These are phyloP conservation scores for Acropora yongei DNA, from an alignment of 64 coral and sea anemone genomes.

Conservation along the genomic window DNA sequence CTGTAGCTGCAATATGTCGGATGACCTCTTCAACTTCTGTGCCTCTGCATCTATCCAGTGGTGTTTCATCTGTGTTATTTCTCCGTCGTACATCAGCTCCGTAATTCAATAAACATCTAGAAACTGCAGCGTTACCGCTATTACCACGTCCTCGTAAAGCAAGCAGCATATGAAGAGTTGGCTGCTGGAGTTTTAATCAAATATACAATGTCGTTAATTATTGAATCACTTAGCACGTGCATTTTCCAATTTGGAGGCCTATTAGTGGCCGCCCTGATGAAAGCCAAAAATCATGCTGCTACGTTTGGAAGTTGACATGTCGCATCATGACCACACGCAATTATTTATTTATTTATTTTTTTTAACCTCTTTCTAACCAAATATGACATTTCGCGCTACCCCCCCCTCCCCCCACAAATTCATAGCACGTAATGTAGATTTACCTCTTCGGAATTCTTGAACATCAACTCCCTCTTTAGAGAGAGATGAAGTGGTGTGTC, in stretches of 20 bases:
- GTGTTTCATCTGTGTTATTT: slow-evolving; percentile 19
- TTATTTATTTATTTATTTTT: too few species aligned
- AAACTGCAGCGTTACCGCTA: neutral
- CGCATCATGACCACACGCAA: too few species aligned
- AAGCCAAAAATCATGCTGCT: too few species aligned
- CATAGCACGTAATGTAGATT: too few species aligned
- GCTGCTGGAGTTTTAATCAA: neutral
- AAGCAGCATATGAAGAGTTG: neutral
- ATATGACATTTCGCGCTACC: too few species aligned
- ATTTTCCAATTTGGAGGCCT: too few species aligned
- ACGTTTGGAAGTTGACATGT: too few species aligned
- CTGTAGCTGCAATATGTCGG: neutral
- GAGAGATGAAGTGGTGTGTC: slow-evolving; percentile 54
- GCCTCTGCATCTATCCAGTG: slow-evolving; percentile 39
- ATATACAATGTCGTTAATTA: too few species aligned
- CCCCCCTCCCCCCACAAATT: too few species aligned
- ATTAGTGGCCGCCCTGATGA: too few species aligned
- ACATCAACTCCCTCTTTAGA: neutral
- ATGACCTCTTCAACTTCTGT: slow-evolving; percentile 29
- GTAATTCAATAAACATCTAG: neutral
- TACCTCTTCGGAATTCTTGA: neutral
- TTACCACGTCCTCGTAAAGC: neutral
- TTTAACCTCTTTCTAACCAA: too few species aligned
- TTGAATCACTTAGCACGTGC: too few species aligned
- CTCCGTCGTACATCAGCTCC: slow-evolving; percentile 29